These are phyloP conservation scores for Eudorcas thomsonii DNA, from an alignment of 2,113 vertebrate species.

Conservation along the genomic window DNA sequence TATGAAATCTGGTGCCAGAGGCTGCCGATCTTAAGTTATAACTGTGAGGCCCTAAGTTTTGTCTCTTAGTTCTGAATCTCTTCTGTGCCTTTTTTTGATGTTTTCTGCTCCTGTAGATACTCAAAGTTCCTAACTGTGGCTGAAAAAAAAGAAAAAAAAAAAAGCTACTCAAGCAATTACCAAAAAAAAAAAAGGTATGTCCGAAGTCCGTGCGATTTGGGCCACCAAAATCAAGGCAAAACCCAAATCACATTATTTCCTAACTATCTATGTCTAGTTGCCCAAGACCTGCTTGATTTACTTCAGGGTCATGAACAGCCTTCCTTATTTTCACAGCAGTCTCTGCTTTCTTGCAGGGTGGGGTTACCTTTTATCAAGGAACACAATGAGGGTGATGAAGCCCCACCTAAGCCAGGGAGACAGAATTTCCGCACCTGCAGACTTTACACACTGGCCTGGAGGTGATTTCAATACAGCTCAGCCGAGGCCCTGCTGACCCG, in stretches of 20 bases:
- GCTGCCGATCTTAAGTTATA: neutral
- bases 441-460: conserved; percentile 20
- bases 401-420: neutral
- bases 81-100: neutral
- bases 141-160: neutral
- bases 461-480: conserved; percentile 12
- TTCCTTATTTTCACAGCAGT: neutral
- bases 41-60: fast-evolving
- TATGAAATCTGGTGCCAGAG: neutral
- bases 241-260: neutral
- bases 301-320: neutral
- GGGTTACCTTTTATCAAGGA: conserved; percentile 70
- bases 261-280: neutral
- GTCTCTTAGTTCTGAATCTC: neutral
- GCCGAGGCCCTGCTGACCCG: conserved; percentile 38
- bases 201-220: neutral
- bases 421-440: conserved; percentile 38
- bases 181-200: neutral
- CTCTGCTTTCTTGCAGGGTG: conserved; percentile 22
- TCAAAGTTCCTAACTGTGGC: neutral
- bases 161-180: neutral
- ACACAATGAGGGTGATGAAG: conserved; percentile 47
- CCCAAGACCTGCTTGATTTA: neutral
- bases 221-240: neutral
- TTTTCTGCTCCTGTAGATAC: neutral